These are phyloP conservation scores for Scrobipalpa atriplicella DNA, from an alignment of 2,888 invertebrate genomes.

Conservation along the genomic window DNA sequence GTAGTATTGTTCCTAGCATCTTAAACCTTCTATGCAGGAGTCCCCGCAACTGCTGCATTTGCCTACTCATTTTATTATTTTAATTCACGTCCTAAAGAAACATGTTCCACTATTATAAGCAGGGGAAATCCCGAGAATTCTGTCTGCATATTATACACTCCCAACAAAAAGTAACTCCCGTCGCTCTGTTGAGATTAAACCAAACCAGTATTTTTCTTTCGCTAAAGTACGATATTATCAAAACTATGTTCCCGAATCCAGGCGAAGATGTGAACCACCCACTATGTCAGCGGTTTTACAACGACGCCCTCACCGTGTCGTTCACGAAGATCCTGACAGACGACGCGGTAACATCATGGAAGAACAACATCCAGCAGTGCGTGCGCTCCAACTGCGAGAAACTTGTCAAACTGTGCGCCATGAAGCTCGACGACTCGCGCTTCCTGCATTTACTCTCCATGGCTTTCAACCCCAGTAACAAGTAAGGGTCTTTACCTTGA, in stretches of 20 bases:
- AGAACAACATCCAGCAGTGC: constrained; percentile 97
- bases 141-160: no score
- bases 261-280: constrained; percentile 94
- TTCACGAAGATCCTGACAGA: constrained; percentile 98
- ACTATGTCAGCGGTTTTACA: constrained; percentile 96
- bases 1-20: no score
- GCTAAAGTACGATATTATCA: not conserved
- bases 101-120: no score
- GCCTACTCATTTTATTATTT: no score
- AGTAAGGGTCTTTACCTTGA: constrained; percentile 81
- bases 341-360: constrained; percentile 99
- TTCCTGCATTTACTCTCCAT: constrained; percentile 95
- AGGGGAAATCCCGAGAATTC: no score
- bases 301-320: constrained; percentile 96
- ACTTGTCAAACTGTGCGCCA: constrained; percentile 95
- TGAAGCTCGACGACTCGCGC: constrained; percentile 97
- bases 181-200: no score
- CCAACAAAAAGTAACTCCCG: no score
- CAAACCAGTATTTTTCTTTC: not conserved
- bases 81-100: no score
- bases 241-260: constrained; percentile 48
- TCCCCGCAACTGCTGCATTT: no score
- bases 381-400: constrained; percentile 97
- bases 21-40: no score
- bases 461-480: constrained; percentile 97